Base-by-base conservation (phyloP, 2,888 invertebrate species). In the Trachelus tabidus region DNA sequence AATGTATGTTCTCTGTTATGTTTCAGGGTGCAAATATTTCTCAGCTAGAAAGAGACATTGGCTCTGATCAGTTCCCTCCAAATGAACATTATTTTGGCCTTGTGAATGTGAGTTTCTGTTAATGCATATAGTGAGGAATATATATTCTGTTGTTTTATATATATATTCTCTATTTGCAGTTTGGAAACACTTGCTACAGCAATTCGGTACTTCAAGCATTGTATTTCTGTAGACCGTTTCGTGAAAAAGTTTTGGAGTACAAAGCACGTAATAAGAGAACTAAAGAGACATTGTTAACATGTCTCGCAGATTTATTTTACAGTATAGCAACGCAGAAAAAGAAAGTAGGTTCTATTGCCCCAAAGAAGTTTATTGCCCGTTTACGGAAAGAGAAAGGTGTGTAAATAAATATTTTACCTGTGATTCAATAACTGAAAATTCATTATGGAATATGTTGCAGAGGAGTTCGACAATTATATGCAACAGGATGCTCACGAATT, bases 401-500 rank as follows among this genome's bases (percentile, higher is more conserved):
- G 86, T 80, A 78, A 75, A 40, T 73, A 23, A 71, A 71, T 71
- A 35, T 35, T 75, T 34, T 79, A n/a, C n/a, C 31, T 73, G 12
- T 68, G 23, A 34, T 30, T 68, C 33, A 40, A 3, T 71, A 35
- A 31, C 15, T 75, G 15, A 34, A 15, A 34, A 33, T 31, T 71
- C 3, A 71, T 31, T 12, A 12, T 71, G 31, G 1, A 71, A 71
- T 82, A 79, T 88, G 85, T 95, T 94, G 81, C 94, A 98, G 99
- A 98, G 93, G 96, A 98, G 91, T 99, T 99, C 93, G 99, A 99
- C 93, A 99, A 99, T 92, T 99, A 99, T 90, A 98, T 99, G 97
- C 99, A 99, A 92, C 99, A 99, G 93, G 99, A 99, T 95, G 99
- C 99, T 75, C 99, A 99, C 92, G 99, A 99, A 92, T 99, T 99